Conservation (phyloP, 2,888 invertebrate genomes). For the Peribatodes rhomboidaria region DNA sequence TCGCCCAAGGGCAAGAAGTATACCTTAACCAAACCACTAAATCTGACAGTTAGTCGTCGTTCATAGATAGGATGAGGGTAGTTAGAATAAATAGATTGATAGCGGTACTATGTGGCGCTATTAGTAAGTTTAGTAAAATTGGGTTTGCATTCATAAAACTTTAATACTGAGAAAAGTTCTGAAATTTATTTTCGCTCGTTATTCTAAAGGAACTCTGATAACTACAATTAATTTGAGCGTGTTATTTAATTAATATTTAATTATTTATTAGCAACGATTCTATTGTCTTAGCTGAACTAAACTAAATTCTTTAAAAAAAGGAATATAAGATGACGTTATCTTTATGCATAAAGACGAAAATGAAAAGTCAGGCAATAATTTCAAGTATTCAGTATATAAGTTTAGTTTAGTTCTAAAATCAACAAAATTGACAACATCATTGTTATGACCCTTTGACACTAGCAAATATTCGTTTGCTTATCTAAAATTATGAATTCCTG, state of each 20-base stretch:
- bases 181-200: conserved; percentile 45
- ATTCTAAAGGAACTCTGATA: conserved; percentile 81
- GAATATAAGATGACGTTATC: not conserved
- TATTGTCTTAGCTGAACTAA: not conserved
- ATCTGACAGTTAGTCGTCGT: no score
- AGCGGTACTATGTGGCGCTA: no score
- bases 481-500: not conserved
- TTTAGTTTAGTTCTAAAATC: not conserved
- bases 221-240: conserved; percentile 76
- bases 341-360: not conserved
- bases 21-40: no score
- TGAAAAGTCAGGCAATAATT: no score
- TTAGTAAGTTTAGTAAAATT: no score
- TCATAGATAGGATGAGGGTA: no score
- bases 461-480: not conserved
- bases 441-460: not conserved
- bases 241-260: conserved; percentile 33
- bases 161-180: conserved; percentile 42
- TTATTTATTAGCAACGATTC: conserved; percentile 18
- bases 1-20: no score
- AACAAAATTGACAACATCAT: not conserved
- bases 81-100: no score
- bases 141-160: conserved; percentile 13
- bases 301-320: not conserved
- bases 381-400: not conserved